Percentiles rank a stretch among this genome's conserved stretches.
phyloP scores from a whole-genome alignment of 2,888 invertebrate genomes.

The Philonicus albiceps region DNA sequence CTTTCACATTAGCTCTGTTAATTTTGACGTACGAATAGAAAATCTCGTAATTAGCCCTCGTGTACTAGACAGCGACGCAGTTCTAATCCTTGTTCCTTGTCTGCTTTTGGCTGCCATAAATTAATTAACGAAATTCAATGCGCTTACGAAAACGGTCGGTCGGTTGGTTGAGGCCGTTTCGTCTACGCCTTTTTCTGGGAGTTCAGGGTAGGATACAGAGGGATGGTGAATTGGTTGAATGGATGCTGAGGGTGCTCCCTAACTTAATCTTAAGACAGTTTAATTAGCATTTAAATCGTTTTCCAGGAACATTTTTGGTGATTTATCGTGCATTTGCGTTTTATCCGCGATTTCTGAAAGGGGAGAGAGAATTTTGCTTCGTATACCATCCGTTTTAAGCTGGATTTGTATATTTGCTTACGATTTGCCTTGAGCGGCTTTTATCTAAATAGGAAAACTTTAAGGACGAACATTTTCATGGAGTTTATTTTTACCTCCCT shows the following conservation, averaged over 20 bases:
- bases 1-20: conserved; percentile 1
- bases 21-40: conserved; percentile 8
- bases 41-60: conserved; percentile 22
- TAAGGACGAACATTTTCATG: background rate
- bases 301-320: conserved; percentile 35
- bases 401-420: background rate
- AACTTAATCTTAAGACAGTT: conserved; percentile 30
- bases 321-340: conserved; percentile 32
- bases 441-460: background rate
- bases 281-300: conserved; percentile 44
- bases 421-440: background rate
- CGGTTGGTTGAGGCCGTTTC: background rate
- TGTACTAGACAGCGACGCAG: background rate
- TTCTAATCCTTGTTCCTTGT: conserved; percentile 28
- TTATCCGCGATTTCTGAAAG: background rate
- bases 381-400: background rate
- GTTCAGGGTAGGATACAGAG: background rate
- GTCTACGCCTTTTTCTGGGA: background rate
- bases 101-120: conserved; percentile 36
- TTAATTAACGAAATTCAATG: conserved; percentile 40
- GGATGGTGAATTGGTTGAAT: background rate
- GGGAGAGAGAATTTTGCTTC: background rate
- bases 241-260: background rate
- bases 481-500: background rate
- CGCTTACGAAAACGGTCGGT: background rate